Percentiles rank a stretch among this genome's conserved stretches.
phyloP scores from a whole-genome alignment of 2,113 vertebrate genomes.

The Parus major region DNA sequence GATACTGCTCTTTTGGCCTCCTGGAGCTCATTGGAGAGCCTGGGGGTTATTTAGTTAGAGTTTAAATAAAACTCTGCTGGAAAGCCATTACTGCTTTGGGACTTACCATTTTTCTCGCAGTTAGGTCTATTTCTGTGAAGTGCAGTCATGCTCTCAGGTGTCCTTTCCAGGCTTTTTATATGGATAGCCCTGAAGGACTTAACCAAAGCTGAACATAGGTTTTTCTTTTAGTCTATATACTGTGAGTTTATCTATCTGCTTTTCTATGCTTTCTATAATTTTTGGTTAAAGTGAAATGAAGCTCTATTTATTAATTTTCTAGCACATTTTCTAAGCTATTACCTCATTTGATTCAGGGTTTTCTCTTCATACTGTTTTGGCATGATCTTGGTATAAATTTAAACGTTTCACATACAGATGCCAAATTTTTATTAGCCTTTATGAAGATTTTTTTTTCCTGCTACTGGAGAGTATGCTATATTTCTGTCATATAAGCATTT shows the following conservation, averaged over 20 bases:
- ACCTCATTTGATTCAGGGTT: neutral
- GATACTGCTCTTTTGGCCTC: constrained; percentile 47
- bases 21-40: neutral
- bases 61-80: constrained; percentile 34
- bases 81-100: constrained; percentile 18
- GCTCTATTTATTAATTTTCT: neutral
- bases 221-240: neutral
- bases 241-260: neutral
- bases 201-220: neutral
- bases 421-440: constrained; percentile 2
- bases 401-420: neutral
- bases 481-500: constrained; percentile 6
- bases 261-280: neutral
- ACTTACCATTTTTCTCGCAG: neutral
- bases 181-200: neutral
- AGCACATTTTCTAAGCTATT: neutral
- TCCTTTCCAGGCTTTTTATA: neutral
- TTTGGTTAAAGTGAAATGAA: neutral
- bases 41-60: constrained; percentile 23
- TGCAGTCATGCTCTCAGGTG: neutral
- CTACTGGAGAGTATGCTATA: neutral
- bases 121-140: neutral
- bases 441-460: neutral
- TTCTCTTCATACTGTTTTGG: neutral
- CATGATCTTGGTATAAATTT: neutral